Evolutionary conservation across 2,797 vertebrate species (phyloP).

Genomic region (Peromyscus eremicus): DNA sequence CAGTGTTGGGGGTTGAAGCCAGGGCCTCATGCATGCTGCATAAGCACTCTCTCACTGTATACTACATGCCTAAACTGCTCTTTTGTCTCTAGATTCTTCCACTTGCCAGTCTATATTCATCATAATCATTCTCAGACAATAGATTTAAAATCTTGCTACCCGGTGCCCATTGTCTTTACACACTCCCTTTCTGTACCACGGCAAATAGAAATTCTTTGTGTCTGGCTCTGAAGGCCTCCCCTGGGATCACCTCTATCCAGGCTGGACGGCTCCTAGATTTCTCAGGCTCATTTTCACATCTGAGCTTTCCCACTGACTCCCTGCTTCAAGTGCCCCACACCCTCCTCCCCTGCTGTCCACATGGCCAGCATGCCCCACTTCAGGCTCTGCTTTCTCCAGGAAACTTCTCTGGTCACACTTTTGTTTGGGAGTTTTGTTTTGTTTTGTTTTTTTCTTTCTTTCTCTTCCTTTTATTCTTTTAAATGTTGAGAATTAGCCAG

Average conservation of each 20-base stretch:
- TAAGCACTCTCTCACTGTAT: not conserved
- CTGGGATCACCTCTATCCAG: not conserved
- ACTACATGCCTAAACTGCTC: not conserved
- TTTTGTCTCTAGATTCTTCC: constrained; percentile 36
- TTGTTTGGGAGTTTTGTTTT: not conserved
- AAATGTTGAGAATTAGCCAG: not conserved
- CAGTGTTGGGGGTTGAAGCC: not conserved
- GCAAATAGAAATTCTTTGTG: not conserved
- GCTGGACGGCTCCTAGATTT: not conserved
- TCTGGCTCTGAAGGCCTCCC: not conserved
- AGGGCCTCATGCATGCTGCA: not conserved
- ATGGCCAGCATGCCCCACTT: not conserved
- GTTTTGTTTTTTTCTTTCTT: not conserved
- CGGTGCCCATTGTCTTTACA: constrained; percentile 1
- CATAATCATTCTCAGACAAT: constrained; percentile 35
- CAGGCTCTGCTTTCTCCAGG: not conserved
- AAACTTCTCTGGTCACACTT: not conserved
- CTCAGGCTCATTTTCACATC: not conserved
- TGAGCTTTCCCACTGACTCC: not conserved
- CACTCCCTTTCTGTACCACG: not conserved
- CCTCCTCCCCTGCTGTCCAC: not conserved
- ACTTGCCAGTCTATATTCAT: not conserved
- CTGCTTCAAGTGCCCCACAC: not conserved
- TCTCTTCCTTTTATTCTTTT: not conserved
- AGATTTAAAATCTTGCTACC: not conserved